Base-by-base conservation (phyloP, 2,888 invertebrate genomes). In the Dascillus cervinus region DNA sequence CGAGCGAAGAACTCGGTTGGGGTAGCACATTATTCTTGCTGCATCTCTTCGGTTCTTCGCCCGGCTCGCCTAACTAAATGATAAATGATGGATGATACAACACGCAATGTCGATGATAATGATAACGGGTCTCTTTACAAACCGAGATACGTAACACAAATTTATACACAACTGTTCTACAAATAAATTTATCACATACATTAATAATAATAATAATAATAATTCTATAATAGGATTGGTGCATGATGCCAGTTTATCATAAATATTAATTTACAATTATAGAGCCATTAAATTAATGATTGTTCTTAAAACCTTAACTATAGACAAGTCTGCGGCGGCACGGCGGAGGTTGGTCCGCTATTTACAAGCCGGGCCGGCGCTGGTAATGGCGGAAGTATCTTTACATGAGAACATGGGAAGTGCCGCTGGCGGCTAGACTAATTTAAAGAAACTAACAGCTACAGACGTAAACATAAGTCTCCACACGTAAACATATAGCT, bases 111-210 rank as follows among this genome's bases (percentile, higher is more conserved):
- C 35, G 41, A 41, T 32, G 32, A 17, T 17, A 17, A 17, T 32
- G 42, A 43, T 39, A 41, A 60, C 45, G 48, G 44, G 50, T 56
- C 52, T 61, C 56, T 64, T 57, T 61, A 65, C 62, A 64, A 63
- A 63, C 58, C 61, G 64, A 64, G 60, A 64, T 63, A 62, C 60
- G 56, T 50, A 63, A 60, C 59, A 61, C 60, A 50, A 60, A 57
- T 56, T 58, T 61, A 60, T 59, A 56, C 58, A 63, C 59, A 60
- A 58, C 53, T 42, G 50, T 56, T 60, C 66, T 66, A 66, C 61
- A 61, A 64, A 60, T 56, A 60, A 60, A 64, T 63, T 64, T 68
- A 67, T 67, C 67, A 67, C 67, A 67, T 67, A 65, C 56, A 60
- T 52, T 47, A 53, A 47, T 42, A 36, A 46, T 49, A 53, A 55